phyloP scores from a whole-genome alignment of 2,888 invertebrate genomes.

The Protodeltote pygarga region DNA sequence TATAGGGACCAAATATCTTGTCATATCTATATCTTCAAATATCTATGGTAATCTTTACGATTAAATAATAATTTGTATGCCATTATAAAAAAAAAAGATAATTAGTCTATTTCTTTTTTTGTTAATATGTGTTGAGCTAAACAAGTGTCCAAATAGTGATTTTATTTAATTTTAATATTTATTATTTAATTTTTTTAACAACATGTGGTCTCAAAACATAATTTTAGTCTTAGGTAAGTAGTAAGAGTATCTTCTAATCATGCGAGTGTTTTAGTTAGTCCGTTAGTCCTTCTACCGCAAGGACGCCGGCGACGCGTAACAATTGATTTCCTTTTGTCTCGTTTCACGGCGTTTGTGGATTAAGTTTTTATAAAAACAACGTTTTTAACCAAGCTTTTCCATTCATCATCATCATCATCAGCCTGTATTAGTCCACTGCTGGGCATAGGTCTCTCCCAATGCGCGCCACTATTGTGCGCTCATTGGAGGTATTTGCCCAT shows the following conservation, averaged over 20 bases:
- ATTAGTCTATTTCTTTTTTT: background rate
- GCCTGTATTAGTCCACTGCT: no score
- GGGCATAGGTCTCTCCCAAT: no score
- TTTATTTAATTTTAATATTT: conserved; percentile 7
- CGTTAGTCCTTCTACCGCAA: no score
- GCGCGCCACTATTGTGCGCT: no score
- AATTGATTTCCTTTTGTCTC: no score
- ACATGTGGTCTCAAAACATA: conserved; percentile 19
- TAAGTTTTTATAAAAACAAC: no score
- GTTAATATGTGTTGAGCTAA: conserved; percentile 2
- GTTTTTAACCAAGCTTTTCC: no score
- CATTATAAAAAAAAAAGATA: background rate
- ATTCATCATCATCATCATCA: no score
- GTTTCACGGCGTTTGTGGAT: no score
- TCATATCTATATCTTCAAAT: conserved; percentile 2
- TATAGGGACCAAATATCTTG: no score
- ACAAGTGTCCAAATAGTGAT: conserved; percentile 2
- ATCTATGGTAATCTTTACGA: background rate
- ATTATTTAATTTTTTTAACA: background rate
- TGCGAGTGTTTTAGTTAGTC: background rate
- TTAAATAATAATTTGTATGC: conserved; percentile 11
- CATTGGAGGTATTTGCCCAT: no score
- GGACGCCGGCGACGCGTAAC: no score
- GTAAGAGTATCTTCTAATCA: background rate
- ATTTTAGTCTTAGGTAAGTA: conserved; percentile 33